Evolutionary conservation across 2,113 vertebrate genomes (phyloP).

Genomic region (Tetrao urogallus): DNA sequence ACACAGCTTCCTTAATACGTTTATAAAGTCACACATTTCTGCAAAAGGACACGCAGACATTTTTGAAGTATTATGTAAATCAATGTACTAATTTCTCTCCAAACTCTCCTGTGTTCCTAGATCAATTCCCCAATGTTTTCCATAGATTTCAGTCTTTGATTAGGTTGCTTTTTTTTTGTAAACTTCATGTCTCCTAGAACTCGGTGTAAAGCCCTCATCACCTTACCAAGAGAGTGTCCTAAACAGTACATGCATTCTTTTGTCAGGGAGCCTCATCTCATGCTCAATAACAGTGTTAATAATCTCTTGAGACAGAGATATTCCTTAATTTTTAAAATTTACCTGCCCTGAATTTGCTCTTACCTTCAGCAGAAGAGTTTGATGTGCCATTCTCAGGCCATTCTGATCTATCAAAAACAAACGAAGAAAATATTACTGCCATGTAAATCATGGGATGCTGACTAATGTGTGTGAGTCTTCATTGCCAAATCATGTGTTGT

Average conservation of each 20-base stretch:
- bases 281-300: not conserved
- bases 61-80: not conserved
- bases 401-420: not conserved
- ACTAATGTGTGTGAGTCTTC: not conserved
- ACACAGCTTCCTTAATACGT: not conserved
- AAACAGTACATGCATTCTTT: not conserved
- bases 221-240: not conserved
- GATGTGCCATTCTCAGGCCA: not conserved
- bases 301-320: not conserved
- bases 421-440: not conserved
- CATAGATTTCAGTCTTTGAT: not conserved
- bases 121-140: not conserved
- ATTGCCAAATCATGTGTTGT: not conserved
- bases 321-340: not conserved
- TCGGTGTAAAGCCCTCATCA: not conserved
- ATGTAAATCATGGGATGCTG: not conserved
- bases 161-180: not conserved
- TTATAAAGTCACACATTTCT: not conserved
- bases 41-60: not conserved
- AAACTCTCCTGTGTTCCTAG: not conserved
- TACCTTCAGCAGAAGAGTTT: not conserved
- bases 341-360: not conserved
- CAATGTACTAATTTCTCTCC: not conserved
- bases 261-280: not conserved
- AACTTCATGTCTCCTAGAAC: not conserved